Evolutionary conservation across 2,797 vertebrate species (phyloP), one percentile per base, ranked within the genome.

Genomic region (Platalea minor): DNA sequence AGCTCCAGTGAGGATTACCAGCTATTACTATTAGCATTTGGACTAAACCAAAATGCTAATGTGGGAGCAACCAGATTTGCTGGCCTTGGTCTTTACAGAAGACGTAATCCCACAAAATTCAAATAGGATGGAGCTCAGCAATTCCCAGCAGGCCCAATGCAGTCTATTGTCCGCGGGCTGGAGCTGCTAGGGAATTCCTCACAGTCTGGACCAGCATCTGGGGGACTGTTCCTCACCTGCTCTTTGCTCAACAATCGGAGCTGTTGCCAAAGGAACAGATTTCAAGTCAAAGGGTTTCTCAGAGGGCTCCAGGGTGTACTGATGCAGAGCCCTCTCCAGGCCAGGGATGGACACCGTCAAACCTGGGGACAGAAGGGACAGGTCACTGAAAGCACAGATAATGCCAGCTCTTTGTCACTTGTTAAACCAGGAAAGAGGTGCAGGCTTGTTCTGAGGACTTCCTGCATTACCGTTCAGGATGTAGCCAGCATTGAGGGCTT

Each of bases 251-350:
- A 91, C 14, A 29, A 97, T 31, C 54, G 98, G 97, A 29, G 98
- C 93, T 61, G 98, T 98, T 84, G 98, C 98, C 95, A 98, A 86
- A 64, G 98, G 98, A 92, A 98, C 98, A 3, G 98, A 98, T 92
- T 98, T 98, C 94, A 98, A 97, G 86, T 98, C 98, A 81, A 98
- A 98, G 33, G 98, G 98, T 59, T 98, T 98, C 41, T 98, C 98
- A 0, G 98, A 98, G 9, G 98, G 98, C 29, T 98, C 98, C 67
- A 98, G 93, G 13, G 98, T 98, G 8, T 98, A 98, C 65, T 98
- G 98, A 88, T 98, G 98, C 63, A 98, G 94, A 31, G 98, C 98
- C 61, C 97, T 97, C 94, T 98, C 98, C 88, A 98, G 95, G 46
- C 98, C 98, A 92, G 98, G 98, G 76, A 98, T 98, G 59, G 98